Conservation (phyloP, 1,140 invertebrate genomes). For the Pachyrhynchus sulphureomaculatus region DNA sequence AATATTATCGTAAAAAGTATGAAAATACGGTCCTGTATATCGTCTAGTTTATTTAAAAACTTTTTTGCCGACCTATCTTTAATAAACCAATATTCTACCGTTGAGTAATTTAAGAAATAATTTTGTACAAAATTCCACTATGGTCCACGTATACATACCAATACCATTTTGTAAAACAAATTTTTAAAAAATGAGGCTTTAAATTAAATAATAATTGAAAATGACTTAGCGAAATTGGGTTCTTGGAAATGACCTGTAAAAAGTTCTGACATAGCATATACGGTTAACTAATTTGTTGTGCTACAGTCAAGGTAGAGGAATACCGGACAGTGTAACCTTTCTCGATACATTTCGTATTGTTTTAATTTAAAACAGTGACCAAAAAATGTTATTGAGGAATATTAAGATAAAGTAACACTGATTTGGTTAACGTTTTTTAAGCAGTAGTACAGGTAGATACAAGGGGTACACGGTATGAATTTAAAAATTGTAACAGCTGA, state of each 20-base stretch:
- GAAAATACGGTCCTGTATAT: too few relatives aligned
- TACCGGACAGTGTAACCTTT: too few relatives aligned
- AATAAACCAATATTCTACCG: slow-evolving; percentile 10
- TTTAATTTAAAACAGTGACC: too few relatives aligned
- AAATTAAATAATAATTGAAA: slow-evolving; percentile 36
- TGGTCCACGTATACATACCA: not conserved
- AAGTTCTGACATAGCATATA: slow-evolving; percentile 28
- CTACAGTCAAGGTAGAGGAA: slow-evolving; percentile 8
- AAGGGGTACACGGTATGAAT: too few relatives aligned
- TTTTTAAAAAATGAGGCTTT: slow-evolving; percentile 27
- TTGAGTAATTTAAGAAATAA: slow-evolving; percentile 1
- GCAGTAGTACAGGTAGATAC: too few relatives aligned
- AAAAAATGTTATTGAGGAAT: too few relatives aligned
- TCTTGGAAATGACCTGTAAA: slow-evolving; percentile 27
- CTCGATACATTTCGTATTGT: too few relatives aligned
- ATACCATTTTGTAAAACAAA: slow-evolving; percentile 11
- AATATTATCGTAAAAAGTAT: too few relatives aligned
- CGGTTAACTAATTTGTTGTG: slow-evolving; percentile 28
- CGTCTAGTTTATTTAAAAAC: not conserved
- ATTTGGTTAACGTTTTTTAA: too few relatives aligned
- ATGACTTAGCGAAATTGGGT: slow-evolving; percentile 32
- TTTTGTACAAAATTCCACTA: slow-evolving; percentile 5
- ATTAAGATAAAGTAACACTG: too few relatives aligned
- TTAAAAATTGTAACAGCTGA: too few relatives aligned
- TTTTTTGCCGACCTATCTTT: not conserved